A percentile compares a stretch with the other conserved stretches of the same genome.
Conservation (phyloP, 2,113 vertebrate species). For the cat (Felis catus) region F.catus_Fca126_mat1.0 CM031416.1:119556001-119556500, state of each 20-base stretch:
- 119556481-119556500: not conserved
- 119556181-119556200: not conserved
- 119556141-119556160: not conserved
- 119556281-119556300: not conserved
- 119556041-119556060: no score
- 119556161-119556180: not conserved
- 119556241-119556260: not conserved
- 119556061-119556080: no score
- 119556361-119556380: not conserved
- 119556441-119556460: not conserved
- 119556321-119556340: not conserved
- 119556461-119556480: not conserved
- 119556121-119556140: not conserved
- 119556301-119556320: not conserved
- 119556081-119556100: not conserved
- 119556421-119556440: not conserved
- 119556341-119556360: not conserved
- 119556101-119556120: not conserved
- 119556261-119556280: not conserved
- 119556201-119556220: not conserved
- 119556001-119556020: no score
- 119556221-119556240: not conserved
- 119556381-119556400: not conserved
- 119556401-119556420: not conserved
- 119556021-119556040: no score